Evolutionary conservation across 1,140 invertebrate species (phyloP), one percentile per base, ranked within the genome.

Genomic region (Sipha flava): DNA sequence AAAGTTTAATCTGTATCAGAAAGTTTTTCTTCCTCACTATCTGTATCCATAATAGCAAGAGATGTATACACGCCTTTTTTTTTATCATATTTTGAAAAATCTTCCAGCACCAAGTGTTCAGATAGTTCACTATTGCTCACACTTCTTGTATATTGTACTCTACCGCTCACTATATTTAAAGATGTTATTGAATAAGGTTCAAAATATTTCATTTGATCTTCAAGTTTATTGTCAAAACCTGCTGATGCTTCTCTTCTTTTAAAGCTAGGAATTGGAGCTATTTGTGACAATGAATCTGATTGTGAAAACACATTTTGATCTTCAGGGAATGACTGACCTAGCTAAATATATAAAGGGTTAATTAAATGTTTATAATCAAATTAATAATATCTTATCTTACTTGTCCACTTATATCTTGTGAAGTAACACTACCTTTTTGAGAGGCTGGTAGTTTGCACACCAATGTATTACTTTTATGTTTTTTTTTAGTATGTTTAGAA

Each of bases 171-270:
- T 26, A 77, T 18, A 40, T 40, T 77, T 37, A 77, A 37, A 1
- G 73, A 77, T 59, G 73, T 43, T 43, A 77, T 59, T 37, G 73
- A 77, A 77, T 59, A 4, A 12, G 40, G 43, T 29, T 57, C 40
- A 3, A 77, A 1, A 18, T 31, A 23, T 59, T 77, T 59, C 52
- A 77, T 77, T 18, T 77, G 49, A 1, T 77, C 79, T 29, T 70
- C 18, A 52, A 80, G 31, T 14, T 10, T 23, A 4, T 49, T 40
- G 29, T 81, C 81, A 18, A 82, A 40, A 6, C 81, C 89, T 37
- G 85, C 88, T 84, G 86, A 89, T 0, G 86, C 89, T 3, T 86
- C 85, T 47, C 90, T 86, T 66, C 90, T 85, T 79, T 89, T 89
- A 85, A 89, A 87, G 52, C 82, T 82, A 64, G 82, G 82, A n/a